Percentiles rank a stretch among this genome's conserved stretches.
Conservation (phyloP, 1,140 invertebrate species). For the Contarinia nasturtii region DNA sequence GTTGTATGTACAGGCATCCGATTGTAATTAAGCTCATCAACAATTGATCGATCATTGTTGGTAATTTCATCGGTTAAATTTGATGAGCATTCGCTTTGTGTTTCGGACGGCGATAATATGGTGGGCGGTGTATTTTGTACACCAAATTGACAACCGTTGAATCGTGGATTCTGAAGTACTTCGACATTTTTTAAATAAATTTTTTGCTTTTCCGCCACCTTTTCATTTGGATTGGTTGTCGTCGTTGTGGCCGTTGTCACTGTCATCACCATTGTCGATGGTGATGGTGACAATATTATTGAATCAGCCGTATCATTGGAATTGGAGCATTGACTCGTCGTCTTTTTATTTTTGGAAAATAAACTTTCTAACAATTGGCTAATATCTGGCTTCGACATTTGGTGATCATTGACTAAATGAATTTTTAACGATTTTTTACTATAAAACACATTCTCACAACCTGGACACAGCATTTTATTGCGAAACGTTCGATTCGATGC, state of each 20-base stretch:
- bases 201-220: constrained; percentile 7
- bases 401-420: constrained; percentile 27
- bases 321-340: no score
- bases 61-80: constrained; percentile 10
- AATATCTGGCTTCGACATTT: constrained; percentile 19
- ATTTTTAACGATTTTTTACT: constrained; percentile 22
- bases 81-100: neutral
- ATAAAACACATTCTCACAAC: constrained; percentile 28
- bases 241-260: no score
- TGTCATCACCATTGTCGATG: no score
- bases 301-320: neutral
- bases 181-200: constrained; percentile 21
- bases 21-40: no score
- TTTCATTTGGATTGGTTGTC: neutral
- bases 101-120: neutral
- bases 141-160: no score
- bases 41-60: constrained; percentile 7
- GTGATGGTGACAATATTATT: no score
- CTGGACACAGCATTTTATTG: constrained; percentile 18
- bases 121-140: neutral
- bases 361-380: constrained; percentile 5
- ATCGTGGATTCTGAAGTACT: constrained; percentile 15
- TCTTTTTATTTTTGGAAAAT: neutral
- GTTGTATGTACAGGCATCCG: no score
- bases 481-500: constrained; percentile 10